A percentile compares a stretch with the other conserved stretches of the same genome.
Evolutionary conservation across 1,140 invertebrate species (phyloP).

Genomic region (Brachionus plicatilis): DNA sequence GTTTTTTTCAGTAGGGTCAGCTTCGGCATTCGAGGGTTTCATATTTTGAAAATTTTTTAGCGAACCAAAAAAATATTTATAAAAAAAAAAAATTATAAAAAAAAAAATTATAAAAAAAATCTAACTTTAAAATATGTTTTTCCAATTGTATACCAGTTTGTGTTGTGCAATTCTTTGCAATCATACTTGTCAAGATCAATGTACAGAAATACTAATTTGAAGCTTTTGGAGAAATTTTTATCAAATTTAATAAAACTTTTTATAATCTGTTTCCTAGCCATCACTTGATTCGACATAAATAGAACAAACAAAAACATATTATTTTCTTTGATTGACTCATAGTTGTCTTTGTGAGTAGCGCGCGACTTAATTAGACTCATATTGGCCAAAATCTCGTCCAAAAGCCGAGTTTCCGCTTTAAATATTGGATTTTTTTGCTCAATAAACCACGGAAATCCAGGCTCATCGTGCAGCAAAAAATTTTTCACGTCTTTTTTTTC

Average conservation of each 20-base stretch:
- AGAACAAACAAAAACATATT: background rate
- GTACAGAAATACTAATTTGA: background rate
- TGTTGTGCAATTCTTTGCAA: background rate
- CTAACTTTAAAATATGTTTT: background rate
- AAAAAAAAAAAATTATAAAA: no score
- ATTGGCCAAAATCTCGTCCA: background rate
- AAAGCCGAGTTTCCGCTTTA: background rate
- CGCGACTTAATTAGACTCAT: background rate
- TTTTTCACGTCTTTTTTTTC: background rate
- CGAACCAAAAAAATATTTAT: no score
- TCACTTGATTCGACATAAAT: background rate
- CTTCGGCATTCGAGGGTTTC: no score
- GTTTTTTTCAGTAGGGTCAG: no score
- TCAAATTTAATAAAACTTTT: background rate
- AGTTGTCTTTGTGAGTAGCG: background rate
- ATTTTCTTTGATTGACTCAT: background rate
- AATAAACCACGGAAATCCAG: background rate
- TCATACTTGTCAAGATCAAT: conserved; percentile 1
- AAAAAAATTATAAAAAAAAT: background rate
- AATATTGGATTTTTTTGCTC: background rate
- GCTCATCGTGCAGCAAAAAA: background rate
- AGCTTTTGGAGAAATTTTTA: background rate
- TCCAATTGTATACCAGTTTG: background rate
- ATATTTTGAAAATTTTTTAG: no score
- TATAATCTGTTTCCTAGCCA: background rate